Evolutionary conservation across 2,888 invertebrate genomes (phyloP).

Genomic region (Tridacna gigas): DNA sequence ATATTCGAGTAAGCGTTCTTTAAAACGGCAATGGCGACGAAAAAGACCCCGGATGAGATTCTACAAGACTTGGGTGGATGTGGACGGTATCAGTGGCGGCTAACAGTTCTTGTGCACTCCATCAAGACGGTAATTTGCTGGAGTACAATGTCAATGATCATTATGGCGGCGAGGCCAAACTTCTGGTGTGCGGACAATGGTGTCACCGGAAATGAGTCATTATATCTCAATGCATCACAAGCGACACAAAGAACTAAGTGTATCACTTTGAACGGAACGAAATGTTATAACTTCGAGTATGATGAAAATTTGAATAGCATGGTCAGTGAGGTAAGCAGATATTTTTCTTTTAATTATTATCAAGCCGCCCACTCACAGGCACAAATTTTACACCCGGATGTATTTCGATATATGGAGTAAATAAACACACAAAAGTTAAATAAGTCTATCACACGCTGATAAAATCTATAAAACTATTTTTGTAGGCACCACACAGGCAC

Average conservation of each 20-base stretch:
- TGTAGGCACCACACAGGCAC: no score
- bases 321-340: constrained; percentile 30
- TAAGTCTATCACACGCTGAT: no score
- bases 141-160: constrained; percentile 32
- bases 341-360: no score
- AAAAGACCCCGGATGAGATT: constrained; percentile 46
- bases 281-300: constrained; percentile 5
- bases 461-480: no score
- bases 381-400: no score
- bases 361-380: no score
- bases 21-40: background rate
- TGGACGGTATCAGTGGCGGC: constrained; percentile 45
- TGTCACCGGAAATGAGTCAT: background rate
- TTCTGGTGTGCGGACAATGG: constrained; percentile 39
- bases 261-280: constrained; percentile 21
- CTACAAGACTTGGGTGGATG: constrained; percentile 53
- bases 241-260: constrained; percentile 37
- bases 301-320: constrained; percentile 1
- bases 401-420: no score
- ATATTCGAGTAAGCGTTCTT: no score
- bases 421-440: no score
- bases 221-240: constrained; percentile 24
- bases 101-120: constrained; percentile 34
- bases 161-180: constrained; percentile 38
- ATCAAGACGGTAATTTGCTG: constrained; percentile 46